Conservation (phyloP, 2,888 invertebrate genomes). For the Agrochola lychnidis region DNA sequence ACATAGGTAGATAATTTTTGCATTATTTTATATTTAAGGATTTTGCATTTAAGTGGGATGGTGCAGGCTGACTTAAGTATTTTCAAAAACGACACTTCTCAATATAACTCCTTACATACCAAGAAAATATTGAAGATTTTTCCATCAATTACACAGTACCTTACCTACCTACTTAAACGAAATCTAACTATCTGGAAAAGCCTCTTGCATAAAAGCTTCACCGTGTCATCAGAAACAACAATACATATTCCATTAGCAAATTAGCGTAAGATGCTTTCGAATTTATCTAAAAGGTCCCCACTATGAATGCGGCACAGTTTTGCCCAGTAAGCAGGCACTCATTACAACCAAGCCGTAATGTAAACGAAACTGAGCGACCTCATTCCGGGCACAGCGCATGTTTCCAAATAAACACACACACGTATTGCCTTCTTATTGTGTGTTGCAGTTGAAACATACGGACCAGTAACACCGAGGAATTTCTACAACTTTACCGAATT, state of each 20-base stretch:
- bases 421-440: conserved; percentile 27
- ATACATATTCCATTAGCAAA: conserved; percentile 6
- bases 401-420: conserved; percentile 49
- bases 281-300: not conserved
- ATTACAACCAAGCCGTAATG: conserved; percentile 48
- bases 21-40: not conserved
- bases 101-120: not conserved
- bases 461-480: not conserved
- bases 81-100: not conserved
- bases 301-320: conserved; percentile 35
- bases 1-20: not conserved
- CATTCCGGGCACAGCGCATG: conserved; percentile 45
- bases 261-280: not conserved
- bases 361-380: conserved; percentile 51
- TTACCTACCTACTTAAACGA: not conserved
- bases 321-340: conserved; percentile 44
- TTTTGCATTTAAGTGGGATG: not conserved
- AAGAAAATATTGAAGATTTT: not conserved
- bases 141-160: not conserved
- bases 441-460: conserved; percentile 3
- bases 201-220: not conserved
- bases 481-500: not conserved
- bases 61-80: not conserved
- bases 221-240: not conserved
- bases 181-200: not conserved